phyloP scores from a whole-genome alignment of 2,888 invertebrate species.

The Physocephala rufipes region DNA sequence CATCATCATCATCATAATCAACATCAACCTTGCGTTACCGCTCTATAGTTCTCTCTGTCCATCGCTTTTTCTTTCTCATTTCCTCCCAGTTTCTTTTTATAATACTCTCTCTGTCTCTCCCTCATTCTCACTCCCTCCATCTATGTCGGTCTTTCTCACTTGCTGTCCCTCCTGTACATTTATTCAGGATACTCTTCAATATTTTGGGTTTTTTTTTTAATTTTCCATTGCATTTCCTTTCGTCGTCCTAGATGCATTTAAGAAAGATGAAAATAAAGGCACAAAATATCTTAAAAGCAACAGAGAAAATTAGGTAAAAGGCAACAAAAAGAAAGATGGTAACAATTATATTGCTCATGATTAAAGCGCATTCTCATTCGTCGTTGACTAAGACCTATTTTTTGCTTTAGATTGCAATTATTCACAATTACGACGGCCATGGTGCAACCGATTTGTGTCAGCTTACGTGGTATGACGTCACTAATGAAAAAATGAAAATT shows the following conservation, averaged over 20 bases:
- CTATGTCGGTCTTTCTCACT: too few species aligned
- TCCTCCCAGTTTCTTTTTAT: too few species aligned
- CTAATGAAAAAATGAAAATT: background rate
- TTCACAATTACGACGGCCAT: conserved; percentile 9
- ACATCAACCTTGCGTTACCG: too few species aligned
- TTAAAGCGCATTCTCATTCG: background rate
- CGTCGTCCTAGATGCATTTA: too few species aligned
- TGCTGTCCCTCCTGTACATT: too few species aligned
- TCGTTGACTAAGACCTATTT: conserved; percentile 26
- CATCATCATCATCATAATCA: background rate
- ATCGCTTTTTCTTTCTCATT: too few species aligned
- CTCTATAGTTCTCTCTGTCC: too few species aligned
- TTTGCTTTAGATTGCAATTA: background rate
- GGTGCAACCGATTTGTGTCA: background rate
- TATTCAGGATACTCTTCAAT: too few species aligned
- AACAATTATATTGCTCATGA: background rate
- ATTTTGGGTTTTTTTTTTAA: too few species aligned
- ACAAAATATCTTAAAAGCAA: background rate
- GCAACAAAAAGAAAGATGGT: background rate
- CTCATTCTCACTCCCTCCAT: too few species aligned
- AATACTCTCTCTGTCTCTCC: too few species aligned
- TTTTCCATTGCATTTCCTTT: background rate
- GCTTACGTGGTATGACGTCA: background rate
- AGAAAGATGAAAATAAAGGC: background rate
- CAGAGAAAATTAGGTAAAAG: conserved; percentile 1